Conservation (phyloP, 2,113 vertebrate genomes). For the Pimephales promelas region DNA sequence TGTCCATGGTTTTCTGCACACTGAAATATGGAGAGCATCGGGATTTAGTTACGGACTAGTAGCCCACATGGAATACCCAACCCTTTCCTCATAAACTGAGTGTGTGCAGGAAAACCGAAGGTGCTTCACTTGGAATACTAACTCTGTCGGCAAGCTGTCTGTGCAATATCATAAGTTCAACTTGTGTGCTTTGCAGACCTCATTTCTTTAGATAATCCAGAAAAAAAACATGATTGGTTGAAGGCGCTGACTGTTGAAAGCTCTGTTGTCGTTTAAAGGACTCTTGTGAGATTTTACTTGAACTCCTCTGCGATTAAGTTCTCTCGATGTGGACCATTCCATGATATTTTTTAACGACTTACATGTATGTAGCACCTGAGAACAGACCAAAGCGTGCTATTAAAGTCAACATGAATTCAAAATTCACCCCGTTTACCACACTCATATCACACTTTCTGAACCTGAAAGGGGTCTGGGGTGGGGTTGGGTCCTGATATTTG, state of each 20-base stretch:
- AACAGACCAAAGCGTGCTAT: slow-evolving; percentile 46
- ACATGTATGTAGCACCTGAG: slow-evolving; percentile 40
- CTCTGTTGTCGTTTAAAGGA: slow-evolving; percentile 57
- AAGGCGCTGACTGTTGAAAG: slow-evolving; percentile 92
- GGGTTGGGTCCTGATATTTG: no score
- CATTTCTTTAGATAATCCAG: slow-evolving; percentile 55
- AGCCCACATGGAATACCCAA: slow-evolving; percentile 47
- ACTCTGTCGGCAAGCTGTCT: slow-evolving; percentile 41
- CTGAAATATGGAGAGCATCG: not conserved
- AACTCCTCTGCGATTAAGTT: slow-evolving; percentile 23
- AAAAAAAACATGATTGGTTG: slow-evolving; percentile 65
- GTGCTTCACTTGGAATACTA: slow-evolving; percentile 48
- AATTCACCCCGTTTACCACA: not conserved
- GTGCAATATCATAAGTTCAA: slow-evolving; percentile 20
- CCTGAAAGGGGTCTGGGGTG: no score
- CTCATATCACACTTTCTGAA: not conserved
- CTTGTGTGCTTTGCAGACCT: slow-evolving; percentile 28
- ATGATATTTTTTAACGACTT: not conserved
- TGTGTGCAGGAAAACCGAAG: slow-evolving; percentile 19
- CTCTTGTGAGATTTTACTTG: slow-evolving; percentile 42
- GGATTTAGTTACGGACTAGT: slow-evolving; percentile 61
- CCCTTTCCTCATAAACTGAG: slow-evolving; percentile 11
- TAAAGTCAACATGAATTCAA: slow-evolving; percentile 25
- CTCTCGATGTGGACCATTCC: slow-evolving; percentile 15
- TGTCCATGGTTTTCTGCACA: not conserved